Conservation (phyloP, 1,140 invertebrate genomes). For the Panulirus ornatus region DNA sequence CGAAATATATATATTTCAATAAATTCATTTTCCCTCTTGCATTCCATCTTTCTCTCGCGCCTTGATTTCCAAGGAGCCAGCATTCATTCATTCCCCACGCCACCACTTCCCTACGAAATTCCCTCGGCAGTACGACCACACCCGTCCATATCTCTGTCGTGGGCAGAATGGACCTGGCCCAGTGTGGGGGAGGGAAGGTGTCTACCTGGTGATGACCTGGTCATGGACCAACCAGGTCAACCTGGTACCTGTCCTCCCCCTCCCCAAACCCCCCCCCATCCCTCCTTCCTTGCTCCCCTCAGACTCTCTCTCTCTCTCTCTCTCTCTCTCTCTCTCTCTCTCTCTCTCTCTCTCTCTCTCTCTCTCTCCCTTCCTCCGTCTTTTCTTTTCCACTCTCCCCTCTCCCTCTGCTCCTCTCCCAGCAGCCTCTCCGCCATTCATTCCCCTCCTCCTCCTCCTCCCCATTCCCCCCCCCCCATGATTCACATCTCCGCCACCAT, state of each 20-base stretch:
- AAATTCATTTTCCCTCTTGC: too few species aligned
- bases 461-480: background rate
- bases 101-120: too few species aligned
- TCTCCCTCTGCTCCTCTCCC: background rate
- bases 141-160: too few species aligned
- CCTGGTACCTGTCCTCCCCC: background rate
- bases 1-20: too few species aligned
- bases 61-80: too few species aligned
- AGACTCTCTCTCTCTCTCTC: background rate
- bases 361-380: background rate
- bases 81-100: too few species aligned
- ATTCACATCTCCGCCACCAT: background rate
- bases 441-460: background rate
- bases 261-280: background rate
- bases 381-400: background rate
- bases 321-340: background rate
- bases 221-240: too few species aligned
- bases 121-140: too few species aligned
- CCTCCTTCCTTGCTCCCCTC: background rate
- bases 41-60: too few species aligned
- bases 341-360: background rate
- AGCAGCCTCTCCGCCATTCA: background rate
- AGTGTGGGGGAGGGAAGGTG: too few species aligned
- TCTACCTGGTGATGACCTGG: too few species aligned
- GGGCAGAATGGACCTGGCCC: too few species aligned